Base-by-base conservation (phyloP, 2,113 vertebrate species). In the Proterorhinus semilunaris region DNA sequence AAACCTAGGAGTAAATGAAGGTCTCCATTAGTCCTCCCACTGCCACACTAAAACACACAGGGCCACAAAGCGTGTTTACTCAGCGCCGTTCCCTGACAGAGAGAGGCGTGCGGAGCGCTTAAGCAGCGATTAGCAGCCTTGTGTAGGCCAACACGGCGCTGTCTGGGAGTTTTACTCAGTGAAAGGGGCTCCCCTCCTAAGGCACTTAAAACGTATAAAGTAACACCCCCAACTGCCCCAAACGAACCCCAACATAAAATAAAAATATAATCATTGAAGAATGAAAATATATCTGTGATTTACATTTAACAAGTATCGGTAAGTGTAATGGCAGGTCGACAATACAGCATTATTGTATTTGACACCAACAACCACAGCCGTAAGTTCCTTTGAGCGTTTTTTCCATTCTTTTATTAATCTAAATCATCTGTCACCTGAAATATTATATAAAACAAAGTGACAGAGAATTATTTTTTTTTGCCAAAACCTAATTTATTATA, bases 21-120 rank as follows among this genome's bases (percentile, higher is more conserved):
- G 90, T 95, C 95, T 95, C 92, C 92, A 90, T 93, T 94, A 89
- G 83, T 88, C 88, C 92, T 94, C 93, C 95, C 93, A 93, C 95
- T 91, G 90, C 91, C 91, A 86, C 93, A 90, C 91, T 80, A 73
- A 82, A 71, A 89, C 91, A 93, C 91, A 92, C 91, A 89, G 90
- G 89, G 85, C 80, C 89, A 92, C 90, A 92, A 88, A 95, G 50
- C 69, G 45, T 77, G 75, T 87, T 82, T 83, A 83, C 78, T 72
- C 74, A 79, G 58, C 65, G 8, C 82, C 36, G 68, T 66, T 77
- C 48, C 42, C 63, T 71, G 68, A 74, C 79, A 84, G 69, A 55
- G 46, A 74, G 57, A 55, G 54, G 62, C 58, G 47, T 59, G 78
- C 70, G 63, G 16, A 58, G 70, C 53, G 67, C 58, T 65, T 66